Base-by-base conservation (phyloP, 1,140 invertebrate species). In the Drosophila oshimai region DNA sequence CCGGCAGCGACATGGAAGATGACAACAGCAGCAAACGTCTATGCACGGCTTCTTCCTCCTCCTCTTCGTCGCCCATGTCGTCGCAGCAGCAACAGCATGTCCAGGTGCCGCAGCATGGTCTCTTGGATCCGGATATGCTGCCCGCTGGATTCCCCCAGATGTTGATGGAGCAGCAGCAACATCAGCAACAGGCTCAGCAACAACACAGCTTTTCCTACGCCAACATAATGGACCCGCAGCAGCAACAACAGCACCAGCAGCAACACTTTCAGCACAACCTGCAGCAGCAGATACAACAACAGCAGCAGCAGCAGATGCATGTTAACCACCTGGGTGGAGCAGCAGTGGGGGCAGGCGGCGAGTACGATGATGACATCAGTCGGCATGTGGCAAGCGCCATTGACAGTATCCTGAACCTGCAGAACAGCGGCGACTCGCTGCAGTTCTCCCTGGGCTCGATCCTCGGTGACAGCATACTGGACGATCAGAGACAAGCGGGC, bases 381-480 rank as follows among this genome's bases (percentile, higher is more conserved):
- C 94, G 95, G 6, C 95, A 96, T 84, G 95, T 96, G 31, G 95
- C 95, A 88, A 95, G 94, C 65, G 95, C 95, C 42, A 96, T 96
- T 51, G 95, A 96, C 77, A 95, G 94, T 77, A 96, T 96, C 74
- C 91, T 95, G 20, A 95, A 95, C 90, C 90, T 95, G 58, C 95
- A 95, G 77, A 92, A 93, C 41, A 91, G 89, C 51, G 90, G 89
- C 12, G 86, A 86, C 26, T 90, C 90, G 6, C 31, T 91, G 33
- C 89, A 90, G 65, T 90, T 90, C 54, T 90, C 90, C 9, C 51
- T 91, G 50, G 89, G 89, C 5, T 90, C 90, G 0, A 80, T 91
- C 10, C 57, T 91, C 6, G 87, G 89, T 12, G 90, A 91, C 34
- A 89, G 90, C 31, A 90, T 89, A 17, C 51, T 90, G 3, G 84